Evolutionary conservation across 2,888 invertebrate genomes (phyloP), one percentile per base, ranked within the genome.

Genomic region (Andrena fulva): DNA sequence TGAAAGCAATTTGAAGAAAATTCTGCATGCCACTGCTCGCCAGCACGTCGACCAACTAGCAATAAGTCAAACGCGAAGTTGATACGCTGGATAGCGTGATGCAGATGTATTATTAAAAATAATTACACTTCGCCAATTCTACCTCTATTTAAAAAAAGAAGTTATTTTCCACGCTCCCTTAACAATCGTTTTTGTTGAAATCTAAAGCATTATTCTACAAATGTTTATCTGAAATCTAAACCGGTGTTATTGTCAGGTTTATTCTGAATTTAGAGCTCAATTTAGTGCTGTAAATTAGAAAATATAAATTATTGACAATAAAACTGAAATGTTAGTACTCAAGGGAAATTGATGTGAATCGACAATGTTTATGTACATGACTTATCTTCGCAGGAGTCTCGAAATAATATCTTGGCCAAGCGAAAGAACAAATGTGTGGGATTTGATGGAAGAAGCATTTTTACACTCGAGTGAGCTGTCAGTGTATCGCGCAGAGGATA

Each of bases 1-100:
- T 66, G 52, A 50, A 71, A 73, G 42, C 42, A 68, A 73, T 73
- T 73, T 62, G 27, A 71, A 31, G 27, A 63, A 42, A 70, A 54
- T 50, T 59, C 48, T 42, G 42, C 24, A 31, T 20, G 56, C 24
- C 56, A 35, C 4, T 42, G n/a, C 2, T 48, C 10, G 59, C 29
- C 10, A 20, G 31, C 33, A 60, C 59, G 24, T 27, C 16, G 27
- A 31, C 59, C 20, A 24, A 12, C 42, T 42, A 42, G 16, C 42
- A 50, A 3, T n/a, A 2, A 10, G 16, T 20, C 27, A 16, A 48
- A 29, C 12, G n/a, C 3, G 31, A 20, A 54, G 54, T 20, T 56
- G 24, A 10, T 20, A 20, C 27, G 20, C 24, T 27, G 27, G 10
- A 3, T 24, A 54, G n/a, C 20, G 42, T 1, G 10, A 42, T 42